These are phyloP conservation scores for Limnephilus auricula DNA, from an alignment of 2,888 invertebrate genomes.

Conservation along the genomic window DNA sequence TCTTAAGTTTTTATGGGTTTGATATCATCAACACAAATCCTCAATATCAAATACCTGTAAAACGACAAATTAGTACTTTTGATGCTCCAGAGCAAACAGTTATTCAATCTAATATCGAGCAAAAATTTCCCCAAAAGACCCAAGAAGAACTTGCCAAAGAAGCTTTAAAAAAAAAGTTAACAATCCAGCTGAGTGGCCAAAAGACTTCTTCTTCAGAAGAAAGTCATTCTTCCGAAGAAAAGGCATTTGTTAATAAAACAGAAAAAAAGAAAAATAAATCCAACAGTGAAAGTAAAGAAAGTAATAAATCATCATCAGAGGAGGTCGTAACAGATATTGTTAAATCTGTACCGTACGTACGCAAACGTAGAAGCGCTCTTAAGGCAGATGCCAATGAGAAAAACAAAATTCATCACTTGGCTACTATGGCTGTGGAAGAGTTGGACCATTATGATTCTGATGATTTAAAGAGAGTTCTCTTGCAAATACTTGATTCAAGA, in stretches of 20 bases:
- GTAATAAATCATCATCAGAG: conserved; percentile 44
- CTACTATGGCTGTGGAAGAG: conserved; percentile 73
- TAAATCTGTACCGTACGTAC: background rate
- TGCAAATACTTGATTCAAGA: conserved; percentile 73
- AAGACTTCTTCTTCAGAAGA: conserved; percentile 52
- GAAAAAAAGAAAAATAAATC: conserved; percentile 7
- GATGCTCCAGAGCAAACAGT: background rate
- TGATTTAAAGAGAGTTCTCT: conserved; percentile 73
- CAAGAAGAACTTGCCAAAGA: conserved; percentile 11
- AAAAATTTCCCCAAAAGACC: background rate
- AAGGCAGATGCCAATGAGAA: conserved; percentile 27
- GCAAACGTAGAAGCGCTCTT: conserved; percentile 45
- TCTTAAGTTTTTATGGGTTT: conserved; percentile 73
- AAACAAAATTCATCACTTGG: conserved; percentile 70
- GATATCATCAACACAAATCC: conserved; percentile 42
- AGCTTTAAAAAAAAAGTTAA: conserved; percentile 17
- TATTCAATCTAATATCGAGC: background rate
- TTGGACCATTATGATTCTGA: conserved; percentile 76
- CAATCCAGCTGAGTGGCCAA: conserved; percentile 67
- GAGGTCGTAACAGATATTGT: conserved; percentile 14
- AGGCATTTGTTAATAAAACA: background rate
- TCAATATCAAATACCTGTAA: conserved; percentile 5
- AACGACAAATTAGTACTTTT: conserved; percentile 4
- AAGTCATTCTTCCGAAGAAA: conserved; percentile 51
- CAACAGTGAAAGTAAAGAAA: conserved; percentile 6